These are phyloP conservation scores for Aphaenogaster ashmeadi DNA, from an alignment of 1,140 invertebrate genomes.

Conservation along the genomic window DNA sequence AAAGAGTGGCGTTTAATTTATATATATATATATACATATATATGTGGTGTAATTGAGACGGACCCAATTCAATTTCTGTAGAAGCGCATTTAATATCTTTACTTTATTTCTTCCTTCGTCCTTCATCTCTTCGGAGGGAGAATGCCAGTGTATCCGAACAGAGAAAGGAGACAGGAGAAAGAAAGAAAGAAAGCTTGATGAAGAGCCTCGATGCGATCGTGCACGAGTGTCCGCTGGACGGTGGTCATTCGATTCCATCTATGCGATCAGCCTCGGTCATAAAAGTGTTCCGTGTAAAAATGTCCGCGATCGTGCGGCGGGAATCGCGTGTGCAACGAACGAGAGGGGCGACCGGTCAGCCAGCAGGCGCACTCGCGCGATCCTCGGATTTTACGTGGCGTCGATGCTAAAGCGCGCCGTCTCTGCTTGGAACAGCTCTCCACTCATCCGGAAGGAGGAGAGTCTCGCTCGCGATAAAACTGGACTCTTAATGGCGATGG, in stretches of 20 bases:
- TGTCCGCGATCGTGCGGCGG: not conserved
- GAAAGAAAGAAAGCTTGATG: slow-evolving; percentile 24
- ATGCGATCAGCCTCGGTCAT: slow-evolving; percentile 33
- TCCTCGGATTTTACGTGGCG: slow-evolving; percentile 51
- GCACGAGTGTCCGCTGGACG: slow-evolving; percentile 6
- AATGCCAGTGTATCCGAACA: not conserved
- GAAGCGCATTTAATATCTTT: slow-evolving; percentile 14
- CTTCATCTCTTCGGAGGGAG: not conserved
- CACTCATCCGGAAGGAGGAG: not conserved
- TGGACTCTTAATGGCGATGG: slow-evolving; percentile 30
- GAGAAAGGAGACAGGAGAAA: not conserved
- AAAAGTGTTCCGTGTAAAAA: slow-evolving; percentile 39
- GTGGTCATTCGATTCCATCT: slow-evolving; percentile 42
- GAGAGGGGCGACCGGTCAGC: not conserved
- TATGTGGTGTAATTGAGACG: not conserved
- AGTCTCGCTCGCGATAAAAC: slow-evolving; percentile 48
- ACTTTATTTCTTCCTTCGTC: not conserved
- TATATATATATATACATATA: not conserved
- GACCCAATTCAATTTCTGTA: not conserved
- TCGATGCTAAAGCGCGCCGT: slow-evolving; percentile 22
- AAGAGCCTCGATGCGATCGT: slow-evolving; percentile 44
- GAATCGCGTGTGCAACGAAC: slow-evolving; percentile 12
- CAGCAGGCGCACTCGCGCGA: slow-evolving; percentile 13
- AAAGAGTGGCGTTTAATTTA: not conserved
- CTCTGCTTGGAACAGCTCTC: not conserved